Percentiles rank a stretch among this genome's conserved stretches.
phyloP scores from a whole-genome alignment of 2,113 vertebrate genomes.

The Prunella fulvescens region DNA sequence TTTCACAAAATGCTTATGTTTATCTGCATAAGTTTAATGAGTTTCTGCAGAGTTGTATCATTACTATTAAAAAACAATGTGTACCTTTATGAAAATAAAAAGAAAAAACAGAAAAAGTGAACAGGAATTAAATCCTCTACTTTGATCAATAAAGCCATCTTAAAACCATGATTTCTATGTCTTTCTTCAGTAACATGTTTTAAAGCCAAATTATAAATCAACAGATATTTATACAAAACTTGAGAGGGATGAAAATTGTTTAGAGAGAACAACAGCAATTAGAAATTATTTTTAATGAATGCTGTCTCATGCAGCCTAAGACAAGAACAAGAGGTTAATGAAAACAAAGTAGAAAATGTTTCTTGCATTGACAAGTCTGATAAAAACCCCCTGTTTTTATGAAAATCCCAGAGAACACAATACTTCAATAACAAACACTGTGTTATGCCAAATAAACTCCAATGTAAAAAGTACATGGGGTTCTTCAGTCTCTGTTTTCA shows the following conservation, averaged over 20 bases:
- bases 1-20: not conserved
- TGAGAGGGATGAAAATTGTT: not conserved
- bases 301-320: not conserved
- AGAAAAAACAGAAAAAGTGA: not conserved
- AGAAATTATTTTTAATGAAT: not conserved
- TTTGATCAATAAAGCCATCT: not conserved
- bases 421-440: not conserved
- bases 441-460: not conserved
- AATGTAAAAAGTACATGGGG: accelerated
- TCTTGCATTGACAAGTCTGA: not conserved
- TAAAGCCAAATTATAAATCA: not conserved
- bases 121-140: not conserved
- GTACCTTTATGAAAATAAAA: not conserved
- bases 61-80: not conserved
- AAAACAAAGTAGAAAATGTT: not conserved
- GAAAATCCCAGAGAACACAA: not conserved
- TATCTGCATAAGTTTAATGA: not conserved
- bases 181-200: not conserved
- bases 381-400: accelerated
- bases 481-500: not conserved
- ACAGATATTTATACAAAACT: not conserved
- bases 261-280: not conserved
- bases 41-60: not conserved
- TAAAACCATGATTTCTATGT: not conserved
- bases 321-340: not conserved